phyloP scores from a whole-genome alignment of 2,888 invertebrate species.

The Mimas tiliae region DNA sequence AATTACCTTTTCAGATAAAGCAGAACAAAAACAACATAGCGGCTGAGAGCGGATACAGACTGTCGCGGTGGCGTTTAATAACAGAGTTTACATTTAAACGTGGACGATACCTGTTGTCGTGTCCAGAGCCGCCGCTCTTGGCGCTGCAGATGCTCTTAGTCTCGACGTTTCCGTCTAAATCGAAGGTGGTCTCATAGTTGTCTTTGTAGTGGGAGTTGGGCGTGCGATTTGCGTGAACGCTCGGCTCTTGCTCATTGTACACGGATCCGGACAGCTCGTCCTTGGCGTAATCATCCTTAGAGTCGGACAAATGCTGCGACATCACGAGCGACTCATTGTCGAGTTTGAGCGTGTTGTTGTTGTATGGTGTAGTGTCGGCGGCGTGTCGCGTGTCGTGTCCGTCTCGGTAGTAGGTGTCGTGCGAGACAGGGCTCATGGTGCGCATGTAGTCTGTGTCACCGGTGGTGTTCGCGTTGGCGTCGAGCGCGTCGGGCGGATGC shows the following conservation, averaged over 20 bases:
- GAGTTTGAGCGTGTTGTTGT: conserved; percentile 79
- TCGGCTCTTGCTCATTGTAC: conserved; percentile 71
- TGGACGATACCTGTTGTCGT: conserved; percentile 89
- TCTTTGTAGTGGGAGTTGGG: conserved; percentile 85
- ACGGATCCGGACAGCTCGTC: conserved; percentile 70
- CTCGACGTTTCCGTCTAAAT: conserved; percentile 96
- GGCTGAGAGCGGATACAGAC: background rate
- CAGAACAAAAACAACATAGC: conserved; percentile 1
- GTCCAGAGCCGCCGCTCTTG: conserved; percentile 90
- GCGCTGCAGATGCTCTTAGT: conserved; percentile 95
- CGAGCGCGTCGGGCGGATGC: conserved; percentile 56
- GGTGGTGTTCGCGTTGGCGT: conserved; percentile 63
- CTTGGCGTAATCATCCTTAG: conserved; percentile 70
- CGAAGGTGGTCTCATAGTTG: conserved; percentile 94
- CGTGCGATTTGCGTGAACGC: conserved; percentile 57
- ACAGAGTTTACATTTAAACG: conserved; percentile 35
- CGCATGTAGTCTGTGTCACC: conserved; percentile 67
- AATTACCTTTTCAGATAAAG: background rate
- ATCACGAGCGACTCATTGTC: conserved; percentile 78
- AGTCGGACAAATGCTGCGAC: conserved; percentile 71
- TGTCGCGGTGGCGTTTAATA: conserved; percentile 4
- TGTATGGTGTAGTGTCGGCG: conserved; percentile 62
- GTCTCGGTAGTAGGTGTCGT: conserved; percentile 86
- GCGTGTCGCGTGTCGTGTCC: conserved; percentile 26
- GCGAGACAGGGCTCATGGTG: conserved; percentile 73